Evolutionary conservation across 1,140 invertebrate species (phyloP).

Genomic region (Tyrophagus putrescentiae): DNA sequence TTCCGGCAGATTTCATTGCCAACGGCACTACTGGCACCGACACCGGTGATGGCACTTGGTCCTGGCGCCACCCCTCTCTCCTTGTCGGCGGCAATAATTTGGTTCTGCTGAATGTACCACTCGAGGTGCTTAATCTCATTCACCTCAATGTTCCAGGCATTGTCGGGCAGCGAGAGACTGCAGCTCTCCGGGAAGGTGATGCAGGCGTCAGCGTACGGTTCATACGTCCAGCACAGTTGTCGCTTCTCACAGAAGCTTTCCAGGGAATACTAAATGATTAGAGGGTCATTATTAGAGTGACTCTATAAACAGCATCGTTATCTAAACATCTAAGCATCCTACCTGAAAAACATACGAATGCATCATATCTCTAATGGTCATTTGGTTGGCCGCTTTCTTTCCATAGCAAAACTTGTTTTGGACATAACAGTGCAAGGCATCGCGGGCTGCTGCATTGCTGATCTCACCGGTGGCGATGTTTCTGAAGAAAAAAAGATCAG

Average conservation of each 20-base stretch:
- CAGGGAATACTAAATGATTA: constrained; percentile 38
- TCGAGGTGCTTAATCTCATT: background rate
- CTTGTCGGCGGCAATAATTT: background rate
- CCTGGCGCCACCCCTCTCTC: background rate
- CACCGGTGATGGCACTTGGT: too few relatives aligned
- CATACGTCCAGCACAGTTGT: constrained; percentile 41
- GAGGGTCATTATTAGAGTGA: constrained; percentile 16
- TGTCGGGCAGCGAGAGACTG: constrained; percentile 37
- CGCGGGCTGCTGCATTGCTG: constrained; percentile 38
- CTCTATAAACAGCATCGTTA: background rate
- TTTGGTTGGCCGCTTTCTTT: constrained; percentile 36
- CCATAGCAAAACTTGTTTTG: constrained; percentile 43
- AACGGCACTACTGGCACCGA: too few relatives aligned
- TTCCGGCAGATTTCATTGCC: background rate
- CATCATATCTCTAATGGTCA: constrained; percentile 38
- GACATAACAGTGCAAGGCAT: constrained; percentile 38
- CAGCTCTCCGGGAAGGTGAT: constrained; percentile 9
- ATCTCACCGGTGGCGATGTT: constrained; percentile 29
- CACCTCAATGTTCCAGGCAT: constrained; percentile 42
- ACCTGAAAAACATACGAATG: constrained; percentile 43
- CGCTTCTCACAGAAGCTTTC: constrained; percentile 45
- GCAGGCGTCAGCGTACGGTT: constrained; percentile 36
- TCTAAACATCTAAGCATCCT: constrained; percentile 28
- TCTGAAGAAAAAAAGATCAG: background rate
- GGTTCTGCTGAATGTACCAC: background rate